Evolutionary conservation across 2,113 vertebrate species (phyloP), one percentile per base, ranked within the genome.

Genomic region (Lophius piscatorius): DNA sequence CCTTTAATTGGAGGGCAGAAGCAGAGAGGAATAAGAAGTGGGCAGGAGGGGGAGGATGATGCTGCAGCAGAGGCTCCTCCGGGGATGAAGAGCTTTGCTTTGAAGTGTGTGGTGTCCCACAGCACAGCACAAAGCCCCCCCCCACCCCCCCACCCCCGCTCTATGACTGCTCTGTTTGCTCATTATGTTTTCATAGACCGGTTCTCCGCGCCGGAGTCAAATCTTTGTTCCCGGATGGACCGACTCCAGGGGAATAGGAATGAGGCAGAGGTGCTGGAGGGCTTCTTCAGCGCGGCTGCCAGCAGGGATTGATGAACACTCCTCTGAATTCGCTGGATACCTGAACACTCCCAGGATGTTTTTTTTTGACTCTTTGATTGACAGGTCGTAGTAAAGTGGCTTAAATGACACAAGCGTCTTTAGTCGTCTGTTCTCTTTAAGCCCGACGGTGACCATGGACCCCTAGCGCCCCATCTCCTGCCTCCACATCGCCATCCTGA

Each of bases 151-250:
- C 33, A 46, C 66, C 63, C 67, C 58, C 6, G 16, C 5, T 55
- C 62, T 74, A 13, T 40, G 16, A 21, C 64, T 31, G 52, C 70
- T 51, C n/a, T 76, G 65, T 79, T 83, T 76, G 72, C 80, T 81
- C 74, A 74, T 83, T 86, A 78, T 60, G 71, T 78, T 86, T 83
- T 81, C 80, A 83, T 71, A 54, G 67, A 59, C 65, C 65, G 64
- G 59, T 57, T 76, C 59, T n/a, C 31, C 51, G 77, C 3, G 64
- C 57, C 63, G 24, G 57, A 79, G 65, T 64, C 51, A 50, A 62
- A 70, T 74, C 65, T 58, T 64, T 36, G 4, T 42, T 45, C 52
- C 72, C 38, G 63, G 78, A 81, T 71, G 66, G 48, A 48, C 20
- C 16, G 41, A 69, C 69, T 76, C 54, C 58, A 14, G 72, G 74